phyloP scores from a whole-genome alignment of 2,888 invertebrate species.

The Epinotia bilunana region DNA sequence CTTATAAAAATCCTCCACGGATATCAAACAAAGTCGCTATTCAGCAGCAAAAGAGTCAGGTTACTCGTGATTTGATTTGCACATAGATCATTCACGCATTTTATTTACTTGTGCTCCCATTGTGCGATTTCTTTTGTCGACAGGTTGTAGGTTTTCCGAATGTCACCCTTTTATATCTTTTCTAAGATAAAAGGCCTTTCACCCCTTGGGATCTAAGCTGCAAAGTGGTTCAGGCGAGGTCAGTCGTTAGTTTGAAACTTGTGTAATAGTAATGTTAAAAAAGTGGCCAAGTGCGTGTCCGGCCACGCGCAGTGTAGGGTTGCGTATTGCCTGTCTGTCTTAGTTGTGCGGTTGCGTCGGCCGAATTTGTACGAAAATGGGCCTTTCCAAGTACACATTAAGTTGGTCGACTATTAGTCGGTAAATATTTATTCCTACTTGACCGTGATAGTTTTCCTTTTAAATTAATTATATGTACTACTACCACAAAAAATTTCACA shows the following conservation, averaged over 20 bases:
- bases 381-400: no score
- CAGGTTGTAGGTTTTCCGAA: slow-evolving; percentile 16
- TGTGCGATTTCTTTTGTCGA: slow-evolving; percentile 21
- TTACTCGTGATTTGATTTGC: slow-evolving; percentile 8
- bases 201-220: not conserved
- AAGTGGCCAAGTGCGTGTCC: no score
- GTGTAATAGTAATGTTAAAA: no score
- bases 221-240: not conserved
- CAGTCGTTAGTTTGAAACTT: not conserved
- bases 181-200: not conserved
- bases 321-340: no score
- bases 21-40: not conserved
- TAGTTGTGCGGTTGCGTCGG: no score
- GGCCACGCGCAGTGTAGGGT: no score
- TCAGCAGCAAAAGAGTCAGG: not conserved
- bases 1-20: not conserved
- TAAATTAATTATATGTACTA: no score
- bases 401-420: no score
- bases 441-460: no score
- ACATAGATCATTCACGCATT: slow-evolving; percentile 11
- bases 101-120: slow-evolving; percentile 3
- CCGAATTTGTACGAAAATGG: no score
- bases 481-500: no score
- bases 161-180: slow-evolving; percentile 10
- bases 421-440: no score